Evolutionary conservation across 1,140 invertebrate genomes (phyloP).

Genomic region (Mya arenaria): DNA sequence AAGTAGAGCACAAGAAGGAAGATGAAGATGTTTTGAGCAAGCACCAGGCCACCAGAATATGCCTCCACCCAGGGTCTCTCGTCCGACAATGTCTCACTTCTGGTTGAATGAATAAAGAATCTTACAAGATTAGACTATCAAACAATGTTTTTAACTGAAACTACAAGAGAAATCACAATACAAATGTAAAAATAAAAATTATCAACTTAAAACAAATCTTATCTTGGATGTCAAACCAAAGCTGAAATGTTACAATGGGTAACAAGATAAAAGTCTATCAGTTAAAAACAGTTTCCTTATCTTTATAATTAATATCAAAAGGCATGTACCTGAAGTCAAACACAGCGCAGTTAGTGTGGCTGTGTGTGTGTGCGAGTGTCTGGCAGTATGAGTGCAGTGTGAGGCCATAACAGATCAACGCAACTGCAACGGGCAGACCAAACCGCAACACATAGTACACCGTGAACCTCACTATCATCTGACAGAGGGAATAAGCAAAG

Average conservation of each 20-base stretch:
- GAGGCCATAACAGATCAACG: constrained; percentile 74
- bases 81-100: too few species aligned
- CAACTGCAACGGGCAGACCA: constrained; percentile 87
- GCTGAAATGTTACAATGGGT: too few species aligned
- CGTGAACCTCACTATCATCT: constrained; percentile 90
- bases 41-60: constrained; percentile 71
- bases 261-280: too few species aligned
- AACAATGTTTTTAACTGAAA: too few species aligned
- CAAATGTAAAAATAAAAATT: too few species aligned
- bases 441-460: constrained; percentile 96
- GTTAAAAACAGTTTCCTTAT: too few species aligned
- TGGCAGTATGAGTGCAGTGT: constrained; percentile 73
- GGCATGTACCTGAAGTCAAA: constrained; percentile 69
- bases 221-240: too few species aligned
- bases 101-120: too few species aligned
- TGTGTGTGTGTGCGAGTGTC: constrained; percentile 3
- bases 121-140: too few species aligned
- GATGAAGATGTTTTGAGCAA: constrained; percentile 83
- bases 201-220: too few species aligned
- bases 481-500: constrained; percentile 80
- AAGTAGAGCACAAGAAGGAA: constrained; percentile 92
- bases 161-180: too few species aligned
- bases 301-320: too few species aligned
- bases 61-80: constrained; percentile 71
- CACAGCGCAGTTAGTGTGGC: constrained; percentile 54